phyloP scores from a whole-genome alignment of 2,888 invertebrate species.

The Chymomyza fuscimana region DNA sequence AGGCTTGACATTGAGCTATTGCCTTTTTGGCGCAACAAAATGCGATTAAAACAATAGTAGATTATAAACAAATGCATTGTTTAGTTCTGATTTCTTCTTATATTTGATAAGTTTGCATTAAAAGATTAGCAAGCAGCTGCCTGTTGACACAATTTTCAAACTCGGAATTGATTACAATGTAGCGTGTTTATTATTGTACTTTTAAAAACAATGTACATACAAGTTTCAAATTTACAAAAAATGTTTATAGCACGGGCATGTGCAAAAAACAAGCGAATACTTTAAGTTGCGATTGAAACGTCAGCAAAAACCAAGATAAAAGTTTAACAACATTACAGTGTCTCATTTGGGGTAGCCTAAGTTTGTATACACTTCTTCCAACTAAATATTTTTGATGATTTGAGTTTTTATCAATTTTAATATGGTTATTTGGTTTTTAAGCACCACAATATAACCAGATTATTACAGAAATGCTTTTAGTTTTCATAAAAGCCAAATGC shows the following conservation, averaged over 20 bases:
- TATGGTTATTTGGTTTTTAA: no score
- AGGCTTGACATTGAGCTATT: neutral
- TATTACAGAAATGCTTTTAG: no score
- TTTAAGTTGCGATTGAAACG: neutral
- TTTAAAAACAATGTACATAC: neutral
- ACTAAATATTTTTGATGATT: neutral
- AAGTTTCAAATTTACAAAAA: neutral
- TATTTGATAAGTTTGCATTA: neutral
- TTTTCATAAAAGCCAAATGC: no score
- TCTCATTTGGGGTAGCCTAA: neutral
- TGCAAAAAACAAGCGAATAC: neutral
- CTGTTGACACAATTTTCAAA: neutral
- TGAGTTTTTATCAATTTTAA: no score
- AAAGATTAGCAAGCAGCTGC: neutral
- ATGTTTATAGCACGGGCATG: neutral
- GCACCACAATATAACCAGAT: no score
- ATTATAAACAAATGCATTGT: neutral
- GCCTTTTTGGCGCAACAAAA: neutral
- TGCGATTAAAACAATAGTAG: neutral
- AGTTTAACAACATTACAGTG: neutral
- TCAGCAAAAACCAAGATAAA: neutral
- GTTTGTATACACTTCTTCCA: neutral
- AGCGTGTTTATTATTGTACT: neutral
- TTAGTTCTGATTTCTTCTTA: neutral
- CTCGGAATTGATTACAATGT: neutral